Base-by-base conservation (phyloP, 2,888 invertebrate species). In the Calephelis perditalis region DNA sequence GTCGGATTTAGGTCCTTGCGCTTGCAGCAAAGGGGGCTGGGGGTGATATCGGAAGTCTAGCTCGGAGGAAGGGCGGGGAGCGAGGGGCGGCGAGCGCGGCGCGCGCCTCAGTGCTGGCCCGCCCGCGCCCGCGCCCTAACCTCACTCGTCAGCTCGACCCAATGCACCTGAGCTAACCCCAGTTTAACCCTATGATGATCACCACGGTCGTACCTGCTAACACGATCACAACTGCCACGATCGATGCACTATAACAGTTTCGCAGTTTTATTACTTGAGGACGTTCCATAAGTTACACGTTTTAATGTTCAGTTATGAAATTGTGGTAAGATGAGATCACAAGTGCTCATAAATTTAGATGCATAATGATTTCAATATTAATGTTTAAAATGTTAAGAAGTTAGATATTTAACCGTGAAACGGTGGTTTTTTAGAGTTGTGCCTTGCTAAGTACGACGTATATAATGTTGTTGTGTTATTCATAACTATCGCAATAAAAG, bases 41-140 rank as follows among this genome's bases (percentile, higher is more conserved):
- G 63, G 63, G 60, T 55, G 59, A 58, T 58, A 57, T 62, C 60
- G 62, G 59, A 77, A 79, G 81, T 81, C 81, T 82, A 84, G 81
- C 59, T 54, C 58, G 66, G 58, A 65, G 61, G 66, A 63, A 59
- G 63, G 44, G 66, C 47, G 68, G 64, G 73, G 73, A 70, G 70
- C 67, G 67, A 70, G 66, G 70, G 70, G 68, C 71, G 73, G 71
- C 63, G 79, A 72, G 71, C 71, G 77, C 80, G 77, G 70, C 67
- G 77, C 68, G 81, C 84, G 84, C 83, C 84, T 86, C 87, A 87
- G 89, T 89, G 84, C 83, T 75, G 83, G 82, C 81, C 82, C 84
- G 80, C 87, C 84, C 86, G 86, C 86, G 82, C 85, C 86, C 86
- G 84, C 86, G 80, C 84, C 83, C 86, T 84, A 85, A 86, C 84